These are phyloP conservation scores for Procavia capensis DNA, from an alignment of 2,113 vertebrate genomes.

Conservation along the genomic window DNA sequence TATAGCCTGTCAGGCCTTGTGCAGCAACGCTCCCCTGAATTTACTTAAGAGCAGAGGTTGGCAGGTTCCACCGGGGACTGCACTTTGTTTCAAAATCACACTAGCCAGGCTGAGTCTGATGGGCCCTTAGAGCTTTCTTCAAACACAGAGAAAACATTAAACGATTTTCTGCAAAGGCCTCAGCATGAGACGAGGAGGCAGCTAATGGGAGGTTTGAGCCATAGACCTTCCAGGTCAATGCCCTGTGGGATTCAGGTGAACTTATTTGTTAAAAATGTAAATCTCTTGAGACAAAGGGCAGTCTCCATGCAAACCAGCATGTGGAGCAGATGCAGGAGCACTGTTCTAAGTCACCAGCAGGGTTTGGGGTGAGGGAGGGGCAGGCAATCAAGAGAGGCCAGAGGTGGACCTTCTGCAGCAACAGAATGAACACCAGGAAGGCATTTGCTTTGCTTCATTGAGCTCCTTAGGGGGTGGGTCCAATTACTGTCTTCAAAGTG, in stretches of 20 bases:
- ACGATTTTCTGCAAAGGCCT: constrained; percentile 69
- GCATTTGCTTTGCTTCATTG: rapidly evolving
- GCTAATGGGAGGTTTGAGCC: constrained; percentile 34
- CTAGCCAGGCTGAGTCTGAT: constrained; percentile 21
- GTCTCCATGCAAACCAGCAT: neutral
- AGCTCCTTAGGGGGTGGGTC: neutral
- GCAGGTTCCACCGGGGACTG: neutral
- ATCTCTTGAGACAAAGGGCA: constrained; percentile 31
- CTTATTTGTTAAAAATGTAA: constrained; percentile 9
- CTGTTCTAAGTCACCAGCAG: rapidly evolving
- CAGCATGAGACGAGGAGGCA: constrained; percentile 13
- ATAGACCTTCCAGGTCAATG: constrained; percentile 38
- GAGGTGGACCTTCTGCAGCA: rapidly evolving
- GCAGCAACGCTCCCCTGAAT: neutral
- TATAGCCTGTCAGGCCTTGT: neutral
- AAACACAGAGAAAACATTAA: constrained; percentile 62
- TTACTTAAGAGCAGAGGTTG: neutral
- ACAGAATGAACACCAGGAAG: neutral
- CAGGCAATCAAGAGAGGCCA: neutral
- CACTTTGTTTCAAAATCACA: constrained; percentile 14
- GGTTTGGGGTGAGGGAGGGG: neutral
- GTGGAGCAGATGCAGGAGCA: neutral
- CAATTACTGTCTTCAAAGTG: neutral
- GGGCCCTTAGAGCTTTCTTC: constrained; percentile 38
- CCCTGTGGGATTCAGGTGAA: neutral